Percentiles rank a stretch among this genome's conserved stretches.
Conservation (phyloP, 30 jellyfish, hydroid and myxozoan species). For the Mastigias papua region DNA sequence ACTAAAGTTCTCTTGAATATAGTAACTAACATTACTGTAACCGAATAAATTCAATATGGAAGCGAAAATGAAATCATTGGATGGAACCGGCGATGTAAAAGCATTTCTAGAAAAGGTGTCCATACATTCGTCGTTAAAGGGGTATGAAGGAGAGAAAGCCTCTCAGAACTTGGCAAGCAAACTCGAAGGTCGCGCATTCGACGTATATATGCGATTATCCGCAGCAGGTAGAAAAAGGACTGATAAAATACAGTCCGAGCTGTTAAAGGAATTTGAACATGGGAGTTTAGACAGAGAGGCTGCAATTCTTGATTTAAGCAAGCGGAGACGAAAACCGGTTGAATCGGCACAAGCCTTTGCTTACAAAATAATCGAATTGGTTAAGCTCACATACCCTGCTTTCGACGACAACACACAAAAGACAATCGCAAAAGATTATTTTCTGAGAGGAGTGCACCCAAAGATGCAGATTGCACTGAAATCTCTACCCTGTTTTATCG, state of each 20-base stretch:
- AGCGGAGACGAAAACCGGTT: constrained; percentile 19
- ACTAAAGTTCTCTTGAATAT: constrained; percentile 20
- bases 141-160: constrained; percentile 11
- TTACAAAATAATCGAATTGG: constrained; percentile 11
- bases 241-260: constrained; percentile 38
- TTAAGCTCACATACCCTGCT: constrained; percentile 43
- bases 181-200: constrained; percentile 61
- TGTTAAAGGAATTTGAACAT: constrained; percentile 50
- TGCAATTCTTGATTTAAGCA: constrained; percentile 29
- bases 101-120: constrained; percentile 38
- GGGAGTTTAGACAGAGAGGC: constrained; percentile 52
- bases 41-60: constrained; percentile 41
- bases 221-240: constrained; percentile 44
- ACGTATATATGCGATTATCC: constrained; percentile 51
- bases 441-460: constrained; percentile 52
- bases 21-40: constrained; percentile 51
- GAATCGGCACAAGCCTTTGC: constrained; percentile 66
- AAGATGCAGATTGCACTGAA: constrained; percentile 58
- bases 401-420: constrained; percentile 32
- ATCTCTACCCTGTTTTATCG: constrained; percentile 22
- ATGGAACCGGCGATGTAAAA: constrained; percentile 38
- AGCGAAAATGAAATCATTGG: constrained; percentile 24
- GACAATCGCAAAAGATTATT: constrained; percentile 55
- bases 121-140: constrained; percentile 18
- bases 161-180: constrained; percentile 31